Evolutionary conservation across 2,113 vertebrate species (phyloP), one percentile per base, ranked within the genome.

Genomic region (Zeus faber): DNA sequence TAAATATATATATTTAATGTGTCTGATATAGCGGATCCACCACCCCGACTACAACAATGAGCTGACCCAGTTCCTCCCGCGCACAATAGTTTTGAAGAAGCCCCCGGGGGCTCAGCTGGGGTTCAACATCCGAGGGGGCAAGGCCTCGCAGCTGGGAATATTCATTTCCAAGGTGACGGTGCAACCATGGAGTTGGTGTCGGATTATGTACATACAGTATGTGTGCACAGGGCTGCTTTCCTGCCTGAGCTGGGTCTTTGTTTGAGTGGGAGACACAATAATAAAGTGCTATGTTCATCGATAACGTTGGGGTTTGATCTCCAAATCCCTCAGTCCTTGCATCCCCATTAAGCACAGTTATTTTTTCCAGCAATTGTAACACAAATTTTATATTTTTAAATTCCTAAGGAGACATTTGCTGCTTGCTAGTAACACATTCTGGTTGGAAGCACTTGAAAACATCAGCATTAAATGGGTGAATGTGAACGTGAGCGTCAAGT

Each of bases 21-120:
- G 33, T 45, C 25, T 1, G 78, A 6, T 68, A 33, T 79, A 98
- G 96, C 87, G 96, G 33, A 71, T 97, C n/a, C 94, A 92, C 49
- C 95, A 98, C 67, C 92, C 93, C 2, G 96, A 99, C 75, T 99
- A 99, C 89, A 99, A 98, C 88, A 99, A 97, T 53, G 96, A 99
- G 79, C 89, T 99, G 72, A 94, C 91, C 1, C 94, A 94, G 84
- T 99, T 98, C 83, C 88, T 99, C 13, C 96, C 96, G 49, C 93
- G 96, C 39, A 92, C 91, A 1, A 79, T 98, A 18, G 87, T 93
- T 43, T 70, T 99, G 48, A 95, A 96, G 84, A 98, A 99, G 64
- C 96, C 96, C 20, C 93, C 96, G 0, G 95, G 96, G 58, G 96
- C 95, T 18, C 89, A 99, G 90, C 83, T 99, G 63, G 97, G 97